phyloP scores from a whole-genome alignment of 1,140 invertebrate species.

The Idris sp. region DNA sequence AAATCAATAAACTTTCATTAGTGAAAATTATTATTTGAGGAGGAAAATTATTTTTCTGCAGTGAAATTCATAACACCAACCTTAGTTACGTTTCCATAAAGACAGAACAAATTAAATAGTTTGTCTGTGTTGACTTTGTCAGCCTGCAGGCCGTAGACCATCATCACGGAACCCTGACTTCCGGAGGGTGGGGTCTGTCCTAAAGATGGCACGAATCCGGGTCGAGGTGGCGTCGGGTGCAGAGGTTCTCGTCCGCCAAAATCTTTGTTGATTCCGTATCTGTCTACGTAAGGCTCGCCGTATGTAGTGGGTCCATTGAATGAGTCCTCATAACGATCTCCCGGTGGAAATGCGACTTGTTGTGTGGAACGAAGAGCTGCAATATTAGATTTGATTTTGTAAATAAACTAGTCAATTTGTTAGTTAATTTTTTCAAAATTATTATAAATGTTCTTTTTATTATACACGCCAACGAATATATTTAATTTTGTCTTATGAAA shows the following conservation, averaged over 20 bases:
- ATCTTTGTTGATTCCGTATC: conserved; percentile 76
- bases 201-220: conserved; percentile 76
- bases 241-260: conserved; percentile 76
- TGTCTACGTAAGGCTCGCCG: conserved; percentile 78
- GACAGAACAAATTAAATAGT: conserved; percentile 99
- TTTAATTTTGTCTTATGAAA: no score
- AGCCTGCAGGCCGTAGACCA: conserved; percentile 97
- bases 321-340: conserved; percentile 78
- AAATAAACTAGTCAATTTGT: no score
- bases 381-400: neutral
- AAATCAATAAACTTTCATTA: no score
- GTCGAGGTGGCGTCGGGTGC: conserved; percentile 76
- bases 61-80: conserved; percentile 77
- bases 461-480: no score
- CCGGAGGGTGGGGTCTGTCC: conserved; percentile 75
- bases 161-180: conserved; percentile 92
- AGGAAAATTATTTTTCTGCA: no score
- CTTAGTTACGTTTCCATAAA: conserved; percentile 98
- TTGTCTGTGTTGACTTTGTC: conserved; percentile 96
- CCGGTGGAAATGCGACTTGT: conserved; percentile 73
- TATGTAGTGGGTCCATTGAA: conserved; percentile 78
- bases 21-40: no score
- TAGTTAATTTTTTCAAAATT: no score
- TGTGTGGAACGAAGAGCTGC: conserved; percentile 70
- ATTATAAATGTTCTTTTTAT: no score